Conservation (phyloP, 2,888 invertebrate genomes). For the Stenurella melanura region DNA sequence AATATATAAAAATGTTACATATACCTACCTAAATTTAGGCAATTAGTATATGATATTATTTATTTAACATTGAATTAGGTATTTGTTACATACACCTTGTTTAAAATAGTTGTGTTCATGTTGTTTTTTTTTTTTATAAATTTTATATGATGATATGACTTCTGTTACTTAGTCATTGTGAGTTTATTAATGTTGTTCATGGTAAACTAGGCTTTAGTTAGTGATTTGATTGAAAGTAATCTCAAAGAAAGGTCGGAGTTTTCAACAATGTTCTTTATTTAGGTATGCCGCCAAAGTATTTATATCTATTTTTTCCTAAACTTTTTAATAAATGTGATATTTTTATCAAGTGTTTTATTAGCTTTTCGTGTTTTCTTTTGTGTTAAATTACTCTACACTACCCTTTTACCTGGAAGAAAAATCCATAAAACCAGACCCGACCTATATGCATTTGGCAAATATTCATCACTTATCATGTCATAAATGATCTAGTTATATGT, state of each 20-base stretch:
- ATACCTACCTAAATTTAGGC: slow-evolving; percentile 17
- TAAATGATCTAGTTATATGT: too few species aligned
- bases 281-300: slow-evolving; percentile 43
- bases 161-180: slow-evolving; percentile 18
- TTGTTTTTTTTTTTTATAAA: background rate
- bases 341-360: slow-evolving; percentile 22
- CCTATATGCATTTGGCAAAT: too few species aligned
- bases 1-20: slow-evolving; percentile 24
- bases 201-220: background rate
- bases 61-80: slow-evolving; percentile 15
- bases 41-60: slow-evolving; percentile 1
- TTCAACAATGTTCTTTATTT: slow-evolving; percentile 19
- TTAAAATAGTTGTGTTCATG: background rate
- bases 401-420: too few species aligned
- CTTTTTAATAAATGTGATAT: slow-evolving; percentile 45
- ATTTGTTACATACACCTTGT: background rate
- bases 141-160: slow-evolving; percentile 11
- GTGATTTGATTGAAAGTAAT: slow-evolving; percentile 10
- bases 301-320: slow-evolving; percentile 30
- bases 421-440: too few species aligned
- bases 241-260: slow-evolving; percentile 1
- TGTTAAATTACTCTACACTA: too few species aligned
- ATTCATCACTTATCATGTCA: too few species aligned
- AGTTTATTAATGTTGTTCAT: slow-evolving; percentile 6
- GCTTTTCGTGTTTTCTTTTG: too few species aligned